Evolutionary conservation across 1,140 invertebrate genomes (phyloP), one percentile per base, ranked within the genome.

Genomic region (Euura lappo): DNA sequence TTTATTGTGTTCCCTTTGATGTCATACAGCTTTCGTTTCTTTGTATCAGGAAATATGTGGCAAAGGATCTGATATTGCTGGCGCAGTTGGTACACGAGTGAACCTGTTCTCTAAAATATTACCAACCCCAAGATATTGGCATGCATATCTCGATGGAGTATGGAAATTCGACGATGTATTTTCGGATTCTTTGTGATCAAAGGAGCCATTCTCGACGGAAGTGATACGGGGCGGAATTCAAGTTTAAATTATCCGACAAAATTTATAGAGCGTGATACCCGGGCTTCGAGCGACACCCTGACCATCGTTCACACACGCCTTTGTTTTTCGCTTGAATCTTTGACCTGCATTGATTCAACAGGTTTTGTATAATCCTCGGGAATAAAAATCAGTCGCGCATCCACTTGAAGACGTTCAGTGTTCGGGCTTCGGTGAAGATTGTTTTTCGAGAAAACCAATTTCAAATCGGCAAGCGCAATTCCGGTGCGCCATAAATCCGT

Each of bases 41-140:
- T 60, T 60, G 10, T n/a, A 60, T n/a, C 51, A 3, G 51, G 51
- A 60, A 60, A 60, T 60, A 60, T 60, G 51, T 60, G 13, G 51
- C 51, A 60, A 60, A 60, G 51, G 51, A 60, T 60, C 51, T 60
- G 13, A 60, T 60, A 60, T 60, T 60, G 51, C 51, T 8, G 13
- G 13, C 0, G 51, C 51, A 60, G 51, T 60, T 60, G 51, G 28
- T 28, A 28, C 28, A 28, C 28, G 28, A 28, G 28, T 28, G 28
- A 28, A 28, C 13, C 51, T 11, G 51, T 60, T 60, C 13, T 8
- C 51, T 60, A 60, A 60, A n/a, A 60, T 60, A 60, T 60, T 60
- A n/a, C 51, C 51, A n/a, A 60, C 2, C 51, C 51, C 2, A 6
- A 60, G 3, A 60, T 60, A 60, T 60, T 60, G 51, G 51, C 51